These are phyloP conservation scores for Aporophyla nigra DNA, from an alignment of 2,888 invertebrate genomes.

Conservation along the genomic window DNA sequence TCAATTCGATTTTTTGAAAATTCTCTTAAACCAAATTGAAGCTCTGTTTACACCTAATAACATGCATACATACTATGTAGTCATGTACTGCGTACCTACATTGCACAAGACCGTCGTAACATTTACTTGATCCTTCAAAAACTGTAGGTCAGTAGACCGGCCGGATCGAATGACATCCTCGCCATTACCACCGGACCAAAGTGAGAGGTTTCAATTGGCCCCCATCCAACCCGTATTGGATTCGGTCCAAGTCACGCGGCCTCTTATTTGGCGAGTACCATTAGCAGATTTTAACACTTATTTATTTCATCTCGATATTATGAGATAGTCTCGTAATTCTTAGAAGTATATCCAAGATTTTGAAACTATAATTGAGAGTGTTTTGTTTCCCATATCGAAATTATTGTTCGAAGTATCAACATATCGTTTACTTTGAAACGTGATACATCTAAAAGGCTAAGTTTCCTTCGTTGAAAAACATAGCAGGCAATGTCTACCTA, in stretches of 20 bases:
- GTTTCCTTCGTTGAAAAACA: not conserved
- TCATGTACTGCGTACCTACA: not conserved
- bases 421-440: not conserved
- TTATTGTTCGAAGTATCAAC: not conserved
- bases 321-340: slow-evolving; percentile 28
- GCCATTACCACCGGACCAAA: slow-evolving; percentile 74
- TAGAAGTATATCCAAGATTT: not conserved
- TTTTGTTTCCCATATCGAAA: not conserved
- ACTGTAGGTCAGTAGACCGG: slow-evolving; percentile 52
- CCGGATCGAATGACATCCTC: slow-evolving; percentile 70
- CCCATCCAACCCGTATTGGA: slow-evolving; percentile 78
- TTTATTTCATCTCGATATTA: slow-evolving; percentile 66
- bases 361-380: not conserved
- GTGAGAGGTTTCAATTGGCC: slow-evolving; percentile 79
- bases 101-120: slow-evolving; percentile 14
- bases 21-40: not conserved
- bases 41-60: not conserved
- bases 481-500: not conserved
- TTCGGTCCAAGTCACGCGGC: slow-evolving; percentile 78
- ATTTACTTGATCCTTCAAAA: slow-evolving; percentile 42
- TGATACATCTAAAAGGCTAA: not conserved
- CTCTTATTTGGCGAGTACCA: slow-evolving; percentile 77
- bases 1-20: too few relatives aligned
- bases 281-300: slow-evolving; percentile 79
- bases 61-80: not conserved